A percentile compares a stretch with the other conserved stretches of the same genome.
Conservation (phyloP, 2,113 vertebrate species). For the Odontesthes bonariensis region DNA sequence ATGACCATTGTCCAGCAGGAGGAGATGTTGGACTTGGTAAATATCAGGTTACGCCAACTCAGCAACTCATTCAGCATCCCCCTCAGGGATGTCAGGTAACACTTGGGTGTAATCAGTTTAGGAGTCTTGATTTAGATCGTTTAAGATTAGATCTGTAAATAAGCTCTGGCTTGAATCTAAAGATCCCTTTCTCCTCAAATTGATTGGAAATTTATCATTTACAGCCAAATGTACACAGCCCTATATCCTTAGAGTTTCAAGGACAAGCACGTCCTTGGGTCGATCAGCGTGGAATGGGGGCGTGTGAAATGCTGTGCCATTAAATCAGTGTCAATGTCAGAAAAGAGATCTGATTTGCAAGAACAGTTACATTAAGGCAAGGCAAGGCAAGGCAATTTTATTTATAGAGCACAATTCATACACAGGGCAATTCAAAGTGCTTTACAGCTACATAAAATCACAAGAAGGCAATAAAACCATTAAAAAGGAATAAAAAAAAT, state of each 20-base stretch:
- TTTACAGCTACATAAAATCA: too few species aligned
- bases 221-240: constrained; percentile 37
- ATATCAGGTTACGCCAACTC: constrained; percentile 4
- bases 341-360: constrained; percentile 2
- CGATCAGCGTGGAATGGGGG: background rate
- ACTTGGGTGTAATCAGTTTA: constrained; percentile 6
- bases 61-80: constrained; percentile 5
- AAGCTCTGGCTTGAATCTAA: constrained; percentile 19
- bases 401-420: too few species aligned
- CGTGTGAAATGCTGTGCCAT: background rate
- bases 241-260: constrained; percentile 44
- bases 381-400: too few species aligned
- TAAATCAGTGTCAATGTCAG: background rate
- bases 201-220: constrained; percentile 71
- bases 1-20: constrained; percentile 40
- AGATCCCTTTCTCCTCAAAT: constrained; percentile 47
- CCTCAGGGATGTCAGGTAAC: constrained; percentile 7
- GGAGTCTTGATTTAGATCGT: constrained; percentile 47
- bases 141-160: constrained; percentile 51
- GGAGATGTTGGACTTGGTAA: constrained; percentile 29
- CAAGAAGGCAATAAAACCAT: too few species aligned
- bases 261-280: constrained; percentile 21
- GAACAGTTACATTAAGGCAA: background rate
- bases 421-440: too few species aligned
- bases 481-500: too few species aligned